Percentiles rank a stretch among this genome's conserved stretches.
These are phyloP conservation scores for Parasteatoda tepidariorum DNA, from an alignment of 1,140 invertebrate species.

Conservation along the genomic window DNA sequence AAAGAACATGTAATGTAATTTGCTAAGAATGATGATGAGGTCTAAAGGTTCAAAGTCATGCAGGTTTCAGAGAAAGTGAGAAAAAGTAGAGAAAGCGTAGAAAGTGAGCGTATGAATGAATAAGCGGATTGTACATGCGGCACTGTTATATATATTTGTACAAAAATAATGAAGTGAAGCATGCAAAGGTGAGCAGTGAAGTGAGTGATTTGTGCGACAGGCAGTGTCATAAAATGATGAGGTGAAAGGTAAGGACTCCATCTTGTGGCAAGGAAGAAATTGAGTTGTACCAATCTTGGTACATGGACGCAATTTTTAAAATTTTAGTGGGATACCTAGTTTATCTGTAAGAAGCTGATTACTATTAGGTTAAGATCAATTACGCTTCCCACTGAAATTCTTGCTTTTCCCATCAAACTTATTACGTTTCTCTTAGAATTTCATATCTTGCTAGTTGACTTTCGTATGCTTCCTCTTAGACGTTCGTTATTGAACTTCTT, in stretches of 20 bases:
- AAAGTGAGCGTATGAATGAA: slow-evolving; percentile 8
- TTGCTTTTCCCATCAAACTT: too few species aligned
- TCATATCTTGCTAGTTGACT: too few species aligned
- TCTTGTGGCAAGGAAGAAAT: slow-evolving; percentile 25
- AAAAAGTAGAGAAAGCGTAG: neutral
- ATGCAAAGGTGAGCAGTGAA: slow-evolving; percentile 44
- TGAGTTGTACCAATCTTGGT: too few species aligned
- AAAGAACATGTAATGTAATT: neutral
- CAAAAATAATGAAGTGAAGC: slow-evolving; percentile 39
- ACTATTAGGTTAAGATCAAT: too few species aligned
- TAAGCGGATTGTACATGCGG: slow-evolving; percentile 4
- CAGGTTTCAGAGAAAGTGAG: slow-evolving; percentile 13
- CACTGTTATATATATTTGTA: neutral
- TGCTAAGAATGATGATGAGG: neutral
- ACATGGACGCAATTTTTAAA: too few species aligned
- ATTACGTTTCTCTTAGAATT: too few species aligned
- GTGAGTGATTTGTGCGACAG: slow-evolving; percentile 30
- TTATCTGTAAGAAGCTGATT: too few species aligned
- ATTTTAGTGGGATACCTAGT: too few species aligned
- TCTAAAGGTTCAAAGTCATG: neutral
- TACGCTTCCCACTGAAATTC: too few species aligned
- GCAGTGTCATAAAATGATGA: slow-evolving; percentile 45
- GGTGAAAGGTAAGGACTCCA: slow-evolving; percentile 49
- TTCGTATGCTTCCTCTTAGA: too few species aligned
- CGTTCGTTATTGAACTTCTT: too few species aligned